A percentile compares a stretch with the other conserved stretches of the same genome.
phyloP scores from a whole-genome alignment of 2,888 invertebrate genomes.

The Drosophila kambysellisi region DNA sequence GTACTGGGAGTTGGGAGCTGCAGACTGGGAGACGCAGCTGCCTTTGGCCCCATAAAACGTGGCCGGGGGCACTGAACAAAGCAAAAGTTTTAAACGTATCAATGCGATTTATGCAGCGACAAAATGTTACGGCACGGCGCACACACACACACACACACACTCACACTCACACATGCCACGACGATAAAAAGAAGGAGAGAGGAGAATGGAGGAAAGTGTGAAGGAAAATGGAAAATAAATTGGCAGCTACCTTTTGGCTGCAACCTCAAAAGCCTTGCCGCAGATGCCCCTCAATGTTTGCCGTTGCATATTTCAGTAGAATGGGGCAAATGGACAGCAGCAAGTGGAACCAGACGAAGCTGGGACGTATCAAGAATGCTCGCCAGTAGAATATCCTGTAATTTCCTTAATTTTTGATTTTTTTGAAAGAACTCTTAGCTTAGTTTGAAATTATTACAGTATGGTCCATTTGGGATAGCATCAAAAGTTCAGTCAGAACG shows the following conservation, averaged over 20 bases:
- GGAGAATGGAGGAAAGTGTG: conserved; percentile 20
- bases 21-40: conserved; percentile 34
- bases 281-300: conserved; percentile 27
- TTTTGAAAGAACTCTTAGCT: neutral
- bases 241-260: conserved; percentile 76
- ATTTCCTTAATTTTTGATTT: neutral
- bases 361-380: neutral
- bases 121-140: conserved; percentile 53
- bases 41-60: conserved; percentile 61
- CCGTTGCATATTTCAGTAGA: conserved; percentile 64
- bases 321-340: conserved; percentile 19
- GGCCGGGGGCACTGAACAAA: conserved; percentile 48
- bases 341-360: neutral
- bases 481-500: neutral
- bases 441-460: neutral
- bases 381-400: neutral
- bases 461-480: neutral
- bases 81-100: conserved; percentile 68
- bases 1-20: neutral
- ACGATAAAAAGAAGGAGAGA: conserved; percentile 18
- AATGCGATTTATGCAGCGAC: conserved; percentile 78
- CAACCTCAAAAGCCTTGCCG: conserved; percentile 16
- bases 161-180: conserved; percentile 32
- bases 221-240: conserved; percentile 74
- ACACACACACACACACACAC: conserved; percentile 18